Conservation (phyloP, 2,113 vertebrate species). For the Pituophis catenifer region DNA sequence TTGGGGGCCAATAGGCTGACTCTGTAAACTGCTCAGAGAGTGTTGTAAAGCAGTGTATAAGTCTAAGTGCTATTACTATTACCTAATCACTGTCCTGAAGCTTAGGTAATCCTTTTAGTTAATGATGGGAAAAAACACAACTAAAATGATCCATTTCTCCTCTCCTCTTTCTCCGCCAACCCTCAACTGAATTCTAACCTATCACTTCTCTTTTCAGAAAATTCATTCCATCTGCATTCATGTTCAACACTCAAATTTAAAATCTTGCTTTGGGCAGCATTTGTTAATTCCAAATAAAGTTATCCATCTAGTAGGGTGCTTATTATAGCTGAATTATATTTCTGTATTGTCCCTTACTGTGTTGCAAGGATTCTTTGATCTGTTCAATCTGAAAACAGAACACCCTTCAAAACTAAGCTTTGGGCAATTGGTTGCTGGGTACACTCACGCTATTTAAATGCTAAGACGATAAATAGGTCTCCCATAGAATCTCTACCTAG, state of each 20-base stretch:
- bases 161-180: neutral
- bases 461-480: neutral
- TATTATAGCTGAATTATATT: constrained; percentile 3
- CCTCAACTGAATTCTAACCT: neutral
- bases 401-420: neutral
- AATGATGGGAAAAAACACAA: neutral
- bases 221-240: neutral
- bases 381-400: neutral
- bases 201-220: neutral
- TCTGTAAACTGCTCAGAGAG: neutral
- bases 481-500: neutral
- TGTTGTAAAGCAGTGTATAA: neutral
- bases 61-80: neutral
- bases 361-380: neutral
- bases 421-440: neutral
- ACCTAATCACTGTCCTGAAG: neutral
- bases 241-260: neutral
- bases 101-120: neutral
- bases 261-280: neutral
- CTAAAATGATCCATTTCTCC: neutral
- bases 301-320: neutral
- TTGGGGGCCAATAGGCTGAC: neutral
- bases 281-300: neutral
- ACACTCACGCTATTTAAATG: neutral
- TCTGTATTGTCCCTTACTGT: neutral